phyloP scores from a whole-genome alignment of 2,797 vertebrate species.

The Manis crassicaudata region DNA sequence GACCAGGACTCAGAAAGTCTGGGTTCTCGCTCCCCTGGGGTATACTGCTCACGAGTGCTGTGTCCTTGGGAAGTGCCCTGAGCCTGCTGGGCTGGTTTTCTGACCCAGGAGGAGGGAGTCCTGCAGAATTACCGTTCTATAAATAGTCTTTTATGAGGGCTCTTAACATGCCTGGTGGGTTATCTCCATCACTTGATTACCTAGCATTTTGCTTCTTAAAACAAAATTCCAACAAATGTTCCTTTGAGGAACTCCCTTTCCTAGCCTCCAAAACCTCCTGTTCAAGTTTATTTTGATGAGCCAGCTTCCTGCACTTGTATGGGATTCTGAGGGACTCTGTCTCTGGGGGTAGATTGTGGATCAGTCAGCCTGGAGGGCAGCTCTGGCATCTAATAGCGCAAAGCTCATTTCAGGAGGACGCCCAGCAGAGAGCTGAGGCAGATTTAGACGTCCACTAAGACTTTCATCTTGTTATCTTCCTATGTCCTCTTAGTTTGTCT shows the following conservation, averaged over 20 bases:
- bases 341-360: neutral
- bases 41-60: accelerated
- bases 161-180: neutral
- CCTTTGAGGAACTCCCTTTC: neutral
- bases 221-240: neutral
- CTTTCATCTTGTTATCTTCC: neutral
- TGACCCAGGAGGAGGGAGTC: neutral
- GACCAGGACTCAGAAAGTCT: accelerated
- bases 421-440: neutral
- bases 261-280: neutral
- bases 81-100: neutral
- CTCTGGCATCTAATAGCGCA: accelerated
- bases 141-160: slow-evolving; percentile 15
- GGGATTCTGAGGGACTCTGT: neutral
- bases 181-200: neutral
- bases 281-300: neutral
- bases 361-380: neutral
- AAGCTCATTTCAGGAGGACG: neutral
- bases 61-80: neutral
- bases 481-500: accelerated
- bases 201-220: neutral
- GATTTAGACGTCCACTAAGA: accelerated
- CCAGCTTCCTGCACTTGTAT: accelerated
- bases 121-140: neutral
- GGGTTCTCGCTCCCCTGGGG: no score